Conservation (phyloP, 2,888 invertebrate genomes). For the Dicyrtoma fusca region DNA sequence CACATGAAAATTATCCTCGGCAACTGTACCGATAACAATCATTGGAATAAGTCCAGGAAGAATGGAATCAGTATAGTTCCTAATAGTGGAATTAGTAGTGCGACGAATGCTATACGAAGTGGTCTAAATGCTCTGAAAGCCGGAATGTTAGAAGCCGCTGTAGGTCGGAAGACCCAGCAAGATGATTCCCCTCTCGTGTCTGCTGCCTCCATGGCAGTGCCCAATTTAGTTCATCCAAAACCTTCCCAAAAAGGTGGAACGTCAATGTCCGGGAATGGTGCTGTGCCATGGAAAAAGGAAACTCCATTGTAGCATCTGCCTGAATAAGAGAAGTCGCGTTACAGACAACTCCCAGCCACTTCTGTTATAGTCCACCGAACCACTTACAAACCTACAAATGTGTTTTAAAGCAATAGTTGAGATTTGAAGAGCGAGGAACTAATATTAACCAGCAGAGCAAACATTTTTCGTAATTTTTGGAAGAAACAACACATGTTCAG, state of each 20-base stretch:
- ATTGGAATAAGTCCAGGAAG: constrained; percentile 49
- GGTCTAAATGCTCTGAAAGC: constrained; percentile 54
- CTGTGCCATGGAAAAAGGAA: constrained; percentile 84
- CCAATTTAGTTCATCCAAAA: constrained; percentile 47
- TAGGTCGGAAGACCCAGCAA: constrained; percentile 45
- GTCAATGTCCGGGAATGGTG: constrained; percentile 63
- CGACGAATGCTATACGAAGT: constrained; percentile 56
- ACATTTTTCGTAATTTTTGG: no score
- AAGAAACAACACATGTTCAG: no score
- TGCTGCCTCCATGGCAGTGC: constrained; percentile 56
- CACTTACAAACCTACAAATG: no score
- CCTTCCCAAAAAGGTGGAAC: background rate
- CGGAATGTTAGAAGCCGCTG: constrained; percentile 52
- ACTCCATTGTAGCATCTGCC: constrained; percentile 65
- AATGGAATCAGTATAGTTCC: constrained; percentile 53
- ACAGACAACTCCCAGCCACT: no score
- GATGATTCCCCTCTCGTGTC: constrained; percentile 55
- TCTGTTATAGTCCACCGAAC: no score
- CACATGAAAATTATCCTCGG: constrained; percentile 89
- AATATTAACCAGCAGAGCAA: no score
- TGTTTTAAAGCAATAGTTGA: no score
- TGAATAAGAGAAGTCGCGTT: no score
- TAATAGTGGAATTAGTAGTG: constrained; percentile 55
- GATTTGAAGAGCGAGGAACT: no score
- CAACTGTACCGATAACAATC: constrained; percentile 58